Percentiles rank a stretch among this genome's conserved stretches.
Conservation (phyloP, 1,140 invertebrate genomes). For the Aphidius gifuensis region DNA sequence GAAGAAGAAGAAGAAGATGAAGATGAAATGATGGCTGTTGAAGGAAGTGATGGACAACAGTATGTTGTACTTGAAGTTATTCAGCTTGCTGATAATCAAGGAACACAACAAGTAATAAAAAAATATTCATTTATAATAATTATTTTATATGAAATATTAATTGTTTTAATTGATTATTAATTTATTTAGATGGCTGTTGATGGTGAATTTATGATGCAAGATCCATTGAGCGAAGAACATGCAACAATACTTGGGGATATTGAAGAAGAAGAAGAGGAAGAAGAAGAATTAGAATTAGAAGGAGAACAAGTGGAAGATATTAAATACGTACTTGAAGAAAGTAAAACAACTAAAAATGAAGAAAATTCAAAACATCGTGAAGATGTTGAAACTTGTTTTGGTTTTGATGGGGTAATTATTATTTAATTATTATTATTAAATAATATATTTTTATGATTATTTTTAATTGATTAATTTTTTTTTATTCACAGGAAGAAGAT, state of each 20-base stretch:
- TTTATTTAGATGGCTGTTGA: conserved; percentile 48
- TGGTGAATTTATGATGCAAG: conserved; percentile 52
- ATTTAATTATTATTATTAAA: conserved; percentile 1
- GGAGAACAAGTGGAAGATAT: conserved; percentile 36
- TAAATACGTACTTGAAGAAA: conserved; percentile 35
- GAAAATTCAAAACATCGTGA: conserved; percentile 57
- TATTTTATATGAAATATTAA: conserved; percentile 1
- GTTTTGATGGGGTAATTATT: conserved; percentile 70
- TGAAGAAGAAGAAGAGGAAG: conserved; percentile 46
- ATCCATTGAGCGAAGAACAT: conserved; percentile 49
- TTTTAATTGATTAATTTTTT: conserved; percentile 9
- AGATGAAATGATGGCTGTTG: conserved; percentile 63
- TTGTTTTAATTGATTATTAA: not conserved
- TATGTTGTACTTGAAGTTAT: conserved; percentile 86
- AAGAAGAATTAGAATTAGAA: conserved; percentile 33
- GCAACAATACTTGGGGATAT: conserved; percentile 41
- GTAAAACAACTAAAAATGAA: conserved; percentile 39
- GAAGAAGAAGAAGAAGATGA: conserved; percentile 54
- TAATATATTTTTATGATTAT: not conserved
- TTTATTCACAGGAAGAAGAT: conserved; percentile 36
- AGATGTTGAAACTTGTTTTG: conserved; percentile 80
- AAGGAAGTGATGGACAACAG: conserved; percentile 76
- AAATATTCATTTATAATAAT: not conserved
- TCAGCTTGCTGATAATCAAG: conserved; percentile 69
- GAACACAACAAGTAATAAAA: conserved; percentile 42